A percentile compares a stretch with the other conserved stretches of the same genome.
These are phyloP conservation scores for Montipora foliosa DNA, from an alignment of 64 coral and sea anemone genomes.

Conservation along the genomic window DNA sequence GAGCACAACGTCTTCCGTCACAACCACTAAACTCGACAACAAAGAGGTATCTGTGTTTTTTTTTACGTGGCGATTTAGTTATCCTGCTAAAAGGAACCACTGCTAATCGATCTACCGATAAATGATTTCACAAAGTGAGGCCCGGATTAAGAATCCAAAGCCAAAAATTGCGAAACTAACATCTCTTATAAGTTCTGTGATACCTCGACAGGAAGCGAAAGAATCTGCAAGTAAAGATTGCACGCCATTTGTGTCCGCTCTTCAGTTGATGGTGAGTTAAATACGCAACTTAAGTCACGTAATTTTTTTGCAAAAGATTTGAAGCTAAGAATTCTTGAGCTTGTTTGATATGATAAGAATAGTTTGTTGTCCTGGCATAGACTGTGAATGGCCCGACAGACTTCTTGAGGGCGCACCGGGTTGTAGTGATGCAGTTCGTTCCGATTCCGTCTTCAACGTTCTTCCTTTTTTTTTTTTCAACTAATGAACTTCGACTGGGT, in stretches of 20 bases:
- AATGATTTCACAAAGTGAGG: not conserved
- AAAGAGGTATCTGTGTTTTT: not conserved
- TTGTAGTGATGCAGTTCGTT: too few species aligned
- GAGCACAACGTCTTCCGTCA: not conserved
- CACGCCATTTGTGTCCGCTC: conserved; percentile 13
- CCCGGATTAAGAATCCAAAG: not conserved
- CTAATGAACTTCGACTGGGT: too few species aligned
- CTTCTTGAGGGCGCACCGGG: too few species aligned
- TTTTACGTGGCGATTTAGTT: not conserved
- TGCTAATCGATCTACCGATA: not conserved
- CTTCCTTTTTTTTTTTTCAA: too few species aligned
- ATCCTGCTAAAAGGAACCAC: not conserved
- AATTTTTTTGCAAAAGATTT: not conserved
- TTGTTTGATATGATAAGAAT: too few species aligned
- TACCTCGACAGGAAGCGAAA: not conserved
- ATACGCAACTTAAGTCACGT: not conserved
- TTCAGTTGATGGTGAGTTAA: conserved; percentile 13
- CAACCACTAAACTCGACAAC: not conserved
- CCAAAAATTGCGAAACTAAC: too few species aligned
- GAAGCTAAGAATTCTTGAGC: too few species aligned
- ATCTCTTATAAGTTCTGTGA: not conserved
- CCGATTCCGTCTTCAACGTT: too few species aligned
- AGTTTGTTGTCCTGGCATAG: too few species aligned
- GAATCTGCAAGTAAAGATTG: not conserved
- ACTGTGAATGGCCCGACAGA: too few species aligned